These are phyloP conservation scores for Cynodonichthys magdalenae DNA, from an alignment of 2,797 vertebrate species.

Conservation along the genomic window DNA sequence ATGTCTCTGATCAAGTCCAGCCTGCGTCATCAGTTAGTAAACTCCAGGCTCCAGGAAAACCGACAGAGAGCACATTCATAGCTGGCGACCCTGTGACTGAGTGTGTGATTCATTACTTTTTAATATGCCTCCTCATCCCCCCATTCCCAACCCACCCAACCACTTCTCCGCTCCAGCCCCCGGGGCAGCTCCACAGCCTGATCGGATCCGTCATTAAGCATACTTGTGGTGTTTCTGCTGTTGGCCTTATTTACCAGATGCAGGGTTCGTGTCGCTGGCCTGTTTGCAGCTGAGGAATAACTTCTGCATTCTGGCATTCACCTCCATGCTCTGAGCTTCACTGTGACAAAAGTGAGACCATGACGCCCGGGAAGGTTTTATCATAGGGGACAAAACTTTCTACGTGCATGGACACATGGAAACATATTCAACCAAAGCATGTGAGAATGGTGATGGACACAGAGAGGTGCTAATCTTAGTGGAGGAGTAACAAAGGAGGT, in stretches of 20 bases:
- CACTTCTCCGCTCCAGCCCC: slow-evolving; percentile 72
- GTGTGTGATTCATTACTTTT: slow-evolving; percentile 87
- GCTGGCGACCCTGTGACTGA: slow-evolving; percentile 84
- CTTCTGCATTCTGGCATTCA: slow-evolving; percentile 51
- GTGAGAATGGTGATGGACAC: slow-evolving; percentile 30
- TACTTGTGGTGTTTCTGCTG: slow-evolving; percentile 72
- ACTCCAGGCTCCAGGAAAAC: slow-evolving; percentile 85
- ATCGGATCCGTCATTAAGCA: slow-evolving; percentile 78
- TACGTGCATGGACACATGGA: background rate
- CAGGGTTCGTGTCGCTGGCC: slow-evolving; percentile 52
- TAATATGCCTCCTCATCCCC: slow-evolving; percentile 75
- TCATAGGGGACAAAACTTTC: background rate
- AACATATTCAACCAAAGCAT: slow-evolving; percentile 17
- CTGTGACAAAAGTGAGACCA: slow-evolving; percentile 13
- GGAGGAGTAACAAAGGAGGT: slow-evolving; percentile 36
- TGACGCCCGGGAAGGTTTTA: slow-evolving; percentile 13
- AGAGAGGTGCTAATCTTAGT: slow-evolving; percentile 41
- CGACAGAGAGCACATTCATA: slow-evolving; percentile 87
- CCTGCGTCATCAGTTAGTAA: slow-evolving; percentile 87
- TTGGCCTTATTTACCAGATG: slow-evolving; percentile 74
- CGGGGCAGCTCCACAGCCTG: slow-evolving; percentile 74
- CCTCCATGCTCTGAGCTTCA: slow-evolving; percentile 16
- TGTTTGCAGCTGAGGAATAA: slow-evolving; percentile 55
- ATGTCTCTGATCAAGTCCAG: slow-evolving; percentile 86
- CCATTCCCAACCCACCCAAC: slow-evolving; percentile 68